Percentiles rank a stretch among this genome's conserved stretches.
phyloP scores from a whole-genome alignment of 2,888 invertebrate species.

The Theodoxus fluviatilis region DNA sequence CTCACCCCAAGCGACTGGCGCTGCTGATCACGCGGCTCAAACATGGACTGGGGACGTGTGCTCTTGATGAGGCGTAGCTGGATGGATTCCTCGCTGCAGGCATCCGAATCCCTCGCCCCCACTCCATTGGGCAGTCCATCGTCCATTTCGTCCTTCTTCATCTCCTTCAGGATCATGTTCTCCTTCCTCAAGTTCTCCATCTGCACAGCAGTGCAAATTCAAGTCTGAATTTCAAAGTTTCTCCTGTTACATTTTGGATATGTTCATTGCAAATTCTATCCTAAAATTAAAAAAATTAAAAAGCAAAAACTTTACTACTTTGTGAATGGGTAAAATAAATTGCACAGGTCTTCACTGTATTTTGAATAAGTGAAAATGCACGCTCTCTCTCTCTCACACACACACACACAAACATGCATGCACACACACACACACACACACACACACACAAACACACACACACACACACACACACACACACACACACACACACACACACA shows the following conservation, averaged over 20 bases:
- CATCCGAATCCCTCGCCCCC: slow-evolving; percentile 24
- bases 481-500: no score
- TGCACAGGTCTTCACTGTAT: not conserved
- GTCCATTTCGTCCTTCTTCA: slow-evolving; percentile 23
- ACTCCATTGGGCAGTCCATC: slow-evolving; percentile 37
- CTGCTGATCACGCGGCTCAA: slow-evolving; percentile 59
- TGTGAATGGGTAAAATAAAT: not conserved
- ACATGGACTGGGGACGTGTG: slow-evolving; percentile 63
- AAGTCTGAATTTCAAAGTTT: no score
- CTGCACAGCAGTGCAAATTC: no score
- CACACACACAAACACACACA: no score
- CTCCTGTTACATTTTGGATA: not conserved
- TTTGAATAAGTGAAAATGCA: not conserved
- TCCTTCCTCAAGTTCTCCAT: slow-evolving; percentile 82
- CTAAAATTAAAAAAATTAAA: not conserved
- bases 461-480: no score
- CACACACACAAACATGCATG: no score
- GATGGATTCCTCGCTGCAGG: slow-evolving; percentile 15
- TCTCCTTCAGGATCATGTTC: slow-evolving; percentile 68
- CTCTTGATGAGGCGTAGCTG: slow-evolving; percentile 26
- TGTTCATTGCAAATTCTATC: not conserved
- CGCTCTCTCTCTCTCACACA: no score
- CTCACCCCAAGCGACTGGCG: slow-evolving; percentile 40
- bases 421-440: no score
- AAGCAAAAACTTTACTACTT: not conserved